A percentile compares a stretch with the other conserved stretches of the same genome.
Evolutionary conservation across 2,797 vertebrate genomes (phyloP).

Genomic region (Octomys mimax): DNA sequence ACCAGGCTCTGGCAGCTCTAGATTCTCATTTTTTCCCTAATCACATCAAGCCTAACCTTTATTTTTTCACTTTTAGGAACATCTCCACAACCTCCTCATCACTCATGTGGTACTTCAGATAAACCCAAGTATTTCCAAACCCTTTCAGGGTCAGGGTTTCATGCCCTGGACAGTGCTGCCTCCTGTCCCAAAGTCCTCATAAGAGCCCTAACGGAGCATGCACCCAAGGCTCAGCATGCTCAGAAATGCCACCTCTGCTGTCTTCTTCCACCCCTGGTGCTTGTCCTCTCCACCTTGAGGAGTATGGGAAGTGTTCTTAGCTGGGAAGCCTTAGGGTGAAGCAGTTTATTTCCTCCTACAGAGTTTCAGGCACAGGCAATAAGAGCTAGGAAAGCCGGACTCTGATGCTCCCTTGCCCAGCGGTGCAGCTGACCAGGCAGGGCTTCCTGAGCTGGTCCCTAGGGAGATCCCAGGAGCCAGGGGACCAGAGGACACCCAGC

Average conservation of each 20-base stretch:
- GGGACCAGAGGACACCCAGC: neutral
- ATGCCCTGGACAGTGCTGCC: accelerated
- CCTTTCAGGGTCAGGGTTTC: accelerated
- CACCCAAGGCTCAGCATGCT: too few species aligned
- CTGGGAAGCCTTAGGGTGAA: neutral
- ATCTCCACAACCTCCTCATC: neutral
- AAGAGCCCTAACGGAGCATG: accelerated
- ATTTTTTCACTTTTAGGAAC: neutral
- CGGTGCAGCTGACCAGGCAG: too few species aligned
- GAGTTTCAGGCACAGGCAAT: neutral
- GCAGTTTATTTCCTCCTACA: neutral
- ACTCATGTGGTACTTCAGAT: neutral
- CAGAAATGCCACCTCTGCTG: accelerated
- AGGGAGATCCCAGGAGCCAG: neutral
- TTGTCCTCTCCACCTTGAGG: neutral
- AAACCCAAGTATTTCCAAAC: neutral
- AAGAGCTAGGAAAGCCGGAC: too few species aligned
- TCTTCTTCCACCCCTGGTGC: neutral
- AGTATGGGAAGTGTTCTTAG: neutral
- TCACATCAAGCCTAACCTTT: neutral
- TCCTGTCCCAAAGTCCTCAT: neutral
- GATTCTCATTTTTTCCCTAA: neutral
- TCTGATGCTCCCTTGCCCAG: neutral
- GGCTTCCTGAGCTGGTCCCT: neutral
- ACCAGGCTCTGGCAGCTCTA: neutral